Evolutionary conservation across 2,113 vertebrate genomes (phyloP).

Genomic region (Zosterops japonicus): DNA sequence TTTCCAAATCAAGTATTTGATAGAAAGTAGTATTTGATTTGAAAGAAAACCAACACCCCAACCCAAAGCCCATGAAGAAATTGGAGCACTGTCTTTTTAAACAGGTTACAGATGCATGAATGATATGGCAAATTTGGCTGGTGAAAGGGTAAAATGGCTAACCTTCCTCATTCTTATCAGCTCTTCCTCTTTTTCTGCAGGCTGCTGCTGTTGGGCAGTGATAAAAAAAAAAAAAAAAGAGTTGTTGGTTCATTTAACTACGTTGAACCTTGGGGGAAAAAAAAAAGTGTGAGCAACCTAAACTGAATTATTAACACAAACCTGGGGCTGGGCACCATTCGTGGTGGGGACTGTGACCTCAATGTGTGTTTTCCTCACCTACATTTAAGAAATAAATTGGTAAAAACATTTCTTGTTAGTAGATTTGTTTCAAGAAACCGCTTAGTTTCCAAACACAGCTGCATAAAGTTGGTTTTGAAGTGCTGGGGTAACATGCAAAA

Average conservation of each 20-base stretch:
- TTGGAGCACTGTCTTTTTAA: slow-evolving; percentile 78
- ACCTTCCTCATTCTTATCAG: slow-evolving; percentile 96
- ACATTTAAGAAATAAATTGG: slow-evolving; percentile 79
- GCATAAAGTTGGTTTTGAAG: slow-evolving; percentile 47
- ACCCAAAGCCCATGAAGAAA: slow-evolving; percentile 52
- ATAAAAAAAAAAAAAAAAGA: slow-evolving; percentile 61
- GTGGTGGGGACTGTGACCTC: slow-evolving; percentile 79
- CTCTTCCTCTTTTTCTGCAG: slow-evolving; percentile 86
- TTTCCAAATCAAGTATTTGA: neutral
- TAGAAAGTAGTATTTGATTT: neutral
- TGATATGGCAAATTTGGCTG: slow-evolving; percentile 42
- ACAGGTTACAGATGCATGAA: slow-evolving; percentile 41
- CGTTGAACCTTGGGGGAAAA: neutral
- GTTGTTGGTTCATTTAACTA: slow-evolving; percentile 63
- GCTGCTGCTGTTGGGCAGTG: slow-evolving; percentile 83
- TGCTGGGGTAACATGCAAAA: slow-evolving; percentile 20
- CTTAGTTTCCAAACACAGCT: slow-evolving; percentile 49
- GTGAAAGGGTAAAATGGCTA: slow-evolving; percentile 76
- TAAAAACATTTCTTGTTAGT: slow-evolving; percentile 77
- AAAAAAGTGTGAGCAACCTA: slow-evolving; percentile 34
- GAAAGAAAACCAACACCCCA: neutral
- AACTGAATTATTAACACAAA: slow-evolving; percentile 79
- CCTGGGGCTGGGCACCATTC: slow-evolving; percentile 87
- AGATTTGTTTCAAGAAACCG: slow-evolving; percentile 45
- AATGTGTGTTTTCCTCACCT: slow-evolving; percentile 85